Evolutionary conservation across 2,113 vertebrate genomes (phyloP), one percentile per base, ranked within the genome.

Genomic region (Etheostoma cragini): DNA sequence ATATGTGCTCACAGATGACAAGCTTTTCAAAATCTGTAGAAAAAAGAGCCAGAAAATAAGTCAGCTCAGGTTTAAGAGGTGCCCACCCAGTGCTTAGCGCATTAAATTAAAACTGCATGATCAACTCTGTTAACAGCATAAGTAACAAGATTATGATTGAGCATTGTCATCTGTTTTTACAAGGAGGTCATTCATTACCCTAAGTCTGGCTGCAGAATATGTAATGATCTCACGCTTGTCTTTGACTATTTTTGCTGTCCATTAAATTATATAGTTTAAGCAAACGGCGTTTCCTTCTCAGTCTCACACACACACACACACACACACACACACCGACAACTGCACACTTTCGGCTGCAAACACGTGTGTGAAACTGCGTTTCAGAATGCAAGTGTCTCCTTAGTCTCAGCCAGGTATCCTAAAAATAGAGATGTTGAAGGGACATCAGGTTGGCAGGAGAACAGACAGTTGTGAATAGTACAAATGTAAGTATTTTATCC

Each of bases 401-500:
- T 14, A n/a, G 38, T 26, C 54, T 57, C 42, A 75, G 42, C 4
- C 45, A 52, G 52, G n/a, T 10, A 21, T 72, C n/a, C 66, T 75
- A 33, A 24, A 84, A 76, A 78, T 47, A 17, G 21, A 72, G 47
- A 50, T 7, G 17, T 47, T 21, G 5, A 72, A 30, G 47, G 72
- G 72, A 75, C 33, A 49, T 62, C 22, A 26, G 45, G 42, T 24
- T 72, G 56, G 62, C 70, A 62, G 56, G n/a, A 45, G 77, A 71
- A 66, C 60, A 81, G 74, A 72, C 65, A 26, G 52, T 65, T 65
- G 7, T 84, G 81, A 76, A 56, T 33, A 67, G 21, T 10, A 69
- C 61, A 84, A 64, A 82, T 71, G 71, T 21, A 69, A 58, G 58
- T 79, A 65, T 87, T 81, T 78, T 26, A 54, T 24, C 46, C 60